Conservation (phyloP, 2,888 invertebrate species). For the Periphyllus acericola region DNA sequence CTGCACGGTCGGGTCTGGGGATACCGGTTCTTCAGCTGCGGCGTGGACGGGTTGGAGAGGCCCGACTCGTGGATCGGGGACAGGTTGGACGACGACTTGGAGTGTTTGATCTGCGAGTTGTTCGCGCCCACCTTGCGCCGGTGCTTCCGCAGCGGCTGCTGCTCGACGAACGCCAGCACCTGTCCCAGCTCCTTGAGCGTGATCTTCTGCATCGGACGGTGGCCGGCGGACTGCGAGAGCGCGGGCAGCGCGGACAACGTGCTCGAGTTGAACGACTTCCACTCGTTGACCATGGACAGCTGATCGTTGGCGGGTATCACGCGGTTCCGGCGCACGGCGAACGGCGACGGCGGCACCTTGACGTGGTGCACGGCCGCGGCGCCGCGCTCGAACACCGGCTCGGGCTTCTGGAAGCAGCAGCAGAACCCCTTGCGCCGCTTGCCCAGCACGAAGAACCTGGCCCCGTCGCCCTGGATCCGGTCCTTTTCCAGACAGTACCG, state of each 20-base stretch:
- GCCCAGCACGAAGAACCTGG: conserved; percentile 57
- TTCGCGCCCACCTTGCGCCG: conserved; percentile 50
- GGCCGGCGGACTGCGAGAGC: conserved; percentile 69
- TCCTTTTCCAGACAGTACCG: conserved; percentile 62
- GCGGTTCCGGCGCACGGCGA: conserved; percentile 63
- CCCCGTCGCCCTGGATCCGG: conserved; percentile 44
- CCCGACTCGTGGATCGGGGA: conserved; percentile 80
- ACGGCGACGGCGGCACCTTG: conserved; percentile 64
- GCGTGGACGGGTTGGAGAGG: conserved; percentile 72
- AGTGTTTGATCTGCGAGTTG: conserved; percentile 66
- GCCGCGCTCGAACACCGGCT: conserved; percentile 50
- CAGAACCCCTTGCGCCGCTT: conserved; percentile 58
- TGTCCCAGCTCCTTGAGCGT: conserved; percentile 72
- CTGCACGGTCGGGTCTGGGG: conserved; percentile 54
- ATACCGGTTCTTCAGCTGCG: conserved; percentile 64
- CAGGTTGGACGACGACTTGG: conserved; percentile 69
- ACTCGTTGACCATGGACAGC: conserved; percentile 61
- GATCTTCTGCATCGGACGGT: conserved; percentile 69
- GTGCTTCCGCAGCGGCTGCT: conserved; percentile 29
- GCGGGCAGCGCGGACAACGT: conserved; percentile 67
- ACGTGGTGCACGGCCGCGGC: conserved; percentile 21
- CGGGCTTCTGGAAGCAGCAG: conserved; percentile 53
- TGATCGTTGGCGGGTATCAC: conserved; percentile 55
- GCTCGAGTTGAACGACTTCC: conserved; percentile 63
- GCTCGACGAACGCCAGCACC: conserved; percentile 68